Evolutionary conservation across 2,888 invertebrate genomes (phyloP), one percentile per base, ranked within the genome.

Genomic region (Agonopterix arenella): DNA sequence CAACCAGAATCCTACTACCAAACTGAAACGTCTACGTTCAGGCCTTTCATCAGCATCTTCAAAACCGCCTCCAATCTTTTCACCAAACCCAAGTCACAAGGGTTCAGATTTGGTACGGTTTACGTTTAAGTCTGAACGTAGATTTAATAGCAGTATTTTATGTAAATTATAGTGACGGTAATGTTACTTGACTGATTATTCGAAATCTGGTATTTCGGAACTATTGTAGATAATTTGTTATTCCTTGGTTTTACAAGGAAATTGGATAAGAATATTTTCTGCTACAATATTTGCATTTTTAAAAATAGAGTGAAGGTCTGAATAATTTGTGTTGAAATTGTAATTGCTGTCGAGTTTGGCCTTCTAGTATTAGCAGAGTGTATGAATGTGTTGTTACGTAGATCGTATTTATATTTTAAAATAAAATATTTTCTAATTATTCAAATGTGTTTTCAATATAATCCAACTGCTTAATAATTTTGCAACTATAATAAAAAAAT

Each of bases 221-320:
- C 70, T 65, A 28, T 66, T 79, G 70, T 84, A 82, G 71, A 80
- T 79, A 78, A 72, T 80, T 79, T 80, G 79, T 80, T 80, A 84
- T 81, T 82, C 83, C 85, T 89, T 85, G 88, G 88, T 89, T 89
- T 84, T 86, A 86, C 86, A 86, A 86, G 88, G 86, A 80, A 74
- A 65, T 74, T 80, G 71, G 62, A 68, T 68, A 55, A 51, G 16
- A 50, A 64, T 28, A 5, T 63, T 67, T 66, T 37, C 58, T 69
- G 65, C 67, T 66, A 64, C 54, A 64, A 66, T n/a, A n/a, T 62
- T 62, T 68, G 63, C 61, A 51, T 57, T 56, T 58, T 51, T 56
- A 60, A 61, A 62, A n/a, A 60, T 64, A 59, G 64, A 68, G 68
- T 72, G 83, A 79, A 74, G 80, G 83, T 77, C 72, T 68, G 60